Evolutionary conservation across 2,888 invertebrate genomes (phyloP), one percentile per base, ranked within the genome.

Genomic region (Pandemis corylana): DNA sequence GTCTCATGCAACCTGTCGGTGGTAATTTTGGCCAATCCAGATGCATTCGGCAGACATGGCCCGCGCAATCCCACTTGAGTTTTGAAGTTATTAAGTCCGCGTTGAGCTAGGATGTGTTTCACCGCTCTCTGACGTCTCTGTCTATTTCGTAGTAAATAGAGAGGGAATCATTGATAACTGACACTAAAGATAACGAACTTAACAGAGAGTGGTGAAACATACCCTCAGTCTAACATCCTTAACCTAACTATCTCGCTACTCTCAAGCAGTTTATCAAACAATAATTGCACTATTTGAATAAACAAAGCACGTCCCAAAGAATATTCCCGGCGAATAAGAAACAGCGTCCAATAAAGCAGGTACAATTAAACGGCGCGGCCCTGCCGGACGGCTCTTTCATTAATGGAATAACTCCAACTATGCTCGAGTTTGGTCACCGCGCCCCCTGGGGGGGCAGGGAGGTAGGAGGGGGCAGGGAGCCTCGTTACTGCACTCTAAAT

Each of bases 381-480:
- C 83, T 75, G 70, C 66, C 66, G 67, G 74, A 84, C 82, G 83
- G 79, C 80, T 82, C 83, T 91, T 91, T 93, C 93, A 93, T 93
- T 93, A 93, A 93, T 93, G 92, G 91, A 92, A 92, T 93, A 92
- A 92, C 92, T 92, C 89, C 81, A 80, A 80, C 83, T 81, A 79
- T 77, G 78, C 75, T 76, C 77, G 71, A 82, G 83, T 81, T 79
- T 72, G 78, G 78, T 75, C 77, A 69, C 76, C 77, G 78, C 78
- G 78, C 78, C 78, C 56, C 76, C 78, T 15, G 20, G 20, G 56
- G 72, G 68, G 56, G 62, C 15, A 0, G 63, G 72, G 20, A 12
- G 62, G 1, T 41, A 2, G 51, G 64, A 15, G 62, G 56, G 41
- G 62, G 51, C 12, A 13, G 71, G 63, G 71, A 59, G 66, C 62